Base-by-base conservation (phyloP, 2,113 vertebrate genomes). In the Copsychus sechellarum region DNA sequence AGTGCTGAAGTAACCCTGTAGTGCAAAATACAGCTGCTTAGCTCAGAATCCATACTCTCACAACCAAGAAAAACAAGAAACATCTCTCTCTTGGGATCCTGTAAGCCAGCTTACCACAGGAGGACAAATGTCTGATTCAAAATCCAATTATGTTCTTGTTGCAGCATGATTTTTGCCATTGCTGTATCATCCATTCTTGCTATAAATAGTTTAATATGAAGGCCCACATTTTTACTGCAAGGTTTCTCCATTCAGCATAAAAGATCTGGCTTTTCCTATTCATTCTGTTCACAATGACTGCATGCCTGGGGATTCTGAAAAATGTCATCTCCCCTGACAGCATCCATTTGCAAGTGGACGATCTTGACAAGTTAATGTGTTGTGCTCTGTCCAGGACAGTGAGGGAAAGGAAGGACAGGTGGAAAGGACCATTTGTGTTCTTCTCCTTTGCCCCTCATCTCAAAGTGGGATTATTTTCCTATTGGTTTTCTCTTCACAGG, bases 391-490 rank as follows among this genome's bases (percentile, higher is more conserved):
- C 42, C 16, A 45, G 45, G 51, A 73, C 38, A 53, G 43, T 25
- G 31, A 79, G 24, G 18, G 53, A 45, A 78, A 45, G 58, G 54
- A 87, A 87, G n/a, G 20, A 15, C n/a, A 33, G 29, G 14, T 93
- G 91, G 29, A 56, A 61, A 78, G 47, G 25, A 42, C 19, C 4
- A 5, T 14, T 83, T 6, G 10, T 87, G 65, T 85, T 22, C 12
- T 78, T 78, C 25, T 88, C 24, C 45, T 62, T 87, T 36, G 31
- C 12, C 11, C 8, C 7, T 9, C 23, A 10, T 67, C 53, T 73
- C 28, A 48, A 56, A 51, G 34, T 69, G 54, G 36, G 25, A 86
- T 91, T 82, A 60, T 81, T 90, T 90, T 88, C 36, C 18, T 90
- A 1, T 34, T 77, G 25, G 12, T 70, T 92, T 89, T 93, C 65